Conservation (phyloP, 2,113 vertebrate genomes). For the Aegithalos caudatus region DNA sequence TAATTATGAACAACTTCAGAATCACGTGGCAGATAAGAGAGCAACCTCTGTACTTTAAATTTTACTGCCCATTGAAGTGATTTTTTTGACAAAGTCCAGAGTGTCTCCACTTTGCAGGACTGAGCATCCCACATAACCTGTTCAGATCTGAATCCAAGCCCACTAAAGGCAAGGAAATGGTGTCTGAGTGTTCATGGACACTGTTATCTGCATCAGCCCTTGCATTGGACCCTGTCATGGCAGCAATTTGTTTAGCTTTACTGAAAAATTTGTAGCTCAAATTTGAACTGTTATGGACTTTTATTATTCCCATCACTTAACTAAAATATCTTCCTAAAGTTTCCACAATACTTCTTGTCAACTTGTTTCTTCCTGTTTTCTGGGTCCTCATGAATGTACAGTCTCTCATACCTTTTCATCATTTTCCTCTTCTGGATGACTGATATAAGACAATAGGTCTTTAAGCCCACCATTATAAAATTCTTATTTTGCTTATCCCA, state of each 20-base stretch:
- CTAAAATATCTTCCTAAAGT: not conserved
- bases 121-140: not conserved
- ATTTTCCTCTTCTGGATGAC: not conserved
- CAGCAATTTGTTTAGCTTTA: not conserved
- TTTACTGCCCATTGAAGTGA: not conserved
- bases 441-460: not conserved
- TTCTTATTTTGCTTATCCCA: not conserved
- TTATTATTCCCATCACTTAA: not conserved
- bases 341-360: not conserved
- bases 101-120: not conserved
- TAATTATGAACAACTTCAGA: not conserved
- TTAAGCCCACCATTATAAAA: not conserved
- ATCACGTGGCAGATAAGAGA: not conserved
- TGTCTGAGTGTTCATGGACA: too few relatives aligned
- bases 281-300: not conserved
- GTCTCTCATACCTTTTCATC: not conserved
- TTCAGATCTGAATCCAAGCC: not conserved
- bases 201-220: not conserved
- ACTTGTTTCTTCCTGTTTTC: not conserved
- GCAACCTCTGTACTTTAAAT: not conserved
- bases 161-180: not conserved
- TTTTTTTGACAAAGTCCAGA: not conserved
- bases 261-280: not conserved
- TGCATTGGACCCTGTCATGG: rapidly evolving
- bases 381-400: not conserved